Evolutionary conservation across 2,113 vertebrate species (phyloP).

Genomic region (Ursus arctos): DNA sequence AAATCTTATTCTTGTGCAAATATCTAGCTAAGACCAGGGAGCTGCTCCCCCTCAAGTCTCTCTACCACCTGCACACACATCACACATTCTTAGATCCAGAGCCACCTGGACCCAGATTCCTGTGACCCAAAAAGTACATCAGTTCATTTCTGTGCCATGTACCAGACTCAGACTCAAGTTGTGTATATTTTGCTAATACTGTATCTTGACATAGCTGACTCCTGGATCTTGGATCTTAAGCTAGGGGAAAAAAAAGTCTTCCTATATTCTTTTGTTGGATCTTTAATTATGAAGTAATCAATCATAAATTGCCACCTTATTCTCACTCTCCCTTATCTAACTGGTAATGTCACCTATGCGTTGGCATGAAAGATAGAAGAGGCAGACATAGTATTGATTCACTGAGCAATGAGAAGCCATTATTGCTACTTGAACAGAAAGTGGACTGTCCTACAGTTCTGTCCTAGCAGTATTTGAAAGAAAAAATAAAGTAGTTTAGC

Average conservation of each 20-base stretch:
- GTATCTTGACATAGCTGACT: not conserved
- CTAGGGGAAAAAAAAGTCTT: not conserved
- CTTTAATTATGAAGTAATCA: not conserved
- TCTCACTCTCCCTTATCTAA: not conserved
- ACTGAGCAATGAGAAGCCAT: not conserved
- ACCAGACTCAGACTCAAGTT: not conserved
- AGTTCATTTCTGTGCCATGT: not conserved
- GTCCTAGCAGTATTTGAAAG: not conserved
- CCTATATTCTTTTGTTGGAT: not conserved
- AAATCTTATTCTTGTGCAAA: not conserved
- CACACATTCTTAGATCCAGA: not conserved
- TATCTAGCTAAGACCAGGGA: not conserved
- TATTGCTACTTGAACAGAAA: not conserved
- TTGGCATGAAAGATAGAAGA: not conserved
- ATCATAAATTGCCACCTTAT: not conserved
- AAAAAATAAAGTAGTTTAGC: not conserved
- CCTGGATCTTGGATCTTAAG: not conserved
- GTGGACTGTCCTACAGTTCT: not conserved
- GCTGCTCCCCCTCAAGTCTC: not conserved
- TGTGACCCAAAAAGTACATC: not conserved
- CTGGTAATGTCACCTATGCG: not conserved
- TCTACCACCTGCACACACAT: not conserved
- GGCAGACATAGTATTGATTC: not conserved
- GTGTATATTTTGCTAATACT: not conserved
- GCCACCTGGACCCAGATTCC: not conserved